These are phyloP conservation scores for Papilio gigon DNA, from an alignment of 2,888 invertebrate genomes.

Conservation along the genomic window DNA sequence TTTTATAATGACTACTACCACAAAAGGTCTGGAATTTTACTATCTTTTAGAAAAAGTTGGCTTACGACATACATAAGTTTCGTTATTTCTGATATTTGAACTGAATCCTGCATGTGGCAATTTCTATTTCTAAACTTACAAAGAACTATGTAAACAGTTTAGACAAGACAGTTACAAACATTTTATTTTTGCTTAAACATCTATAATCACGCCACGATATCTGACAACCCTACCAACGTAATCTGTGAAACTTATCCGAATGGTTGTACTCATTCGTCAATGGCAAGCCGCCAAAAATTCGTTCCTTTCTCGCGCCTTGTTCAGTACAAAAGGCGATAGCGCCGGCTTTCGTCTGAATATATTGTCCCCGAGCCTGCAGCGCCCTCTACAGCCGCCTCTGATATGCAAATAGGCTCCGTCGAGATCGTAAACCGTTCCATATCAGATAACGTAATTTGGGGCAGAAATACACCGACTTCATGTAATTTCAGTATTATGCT, in stretches of 20 bases:
- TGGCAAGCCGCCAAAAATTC: conserved; percentile 63
- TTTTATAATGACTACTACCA: no score
- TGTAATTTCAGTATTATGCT: conserved; percentile 48
- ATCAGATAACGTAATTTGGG: conserved; percentile 74
- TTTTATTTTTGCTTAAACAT: not conserved
- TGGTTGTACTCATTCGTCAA: conserved; percentile 32
- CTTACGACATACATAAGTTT: no score
- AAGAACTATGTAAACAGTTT: no score
- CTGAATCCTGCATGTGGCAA: no score
- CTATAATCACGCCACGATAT: not conserved
- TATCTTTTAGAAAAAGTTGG: no score
- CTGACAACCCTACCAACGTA: not conserved
- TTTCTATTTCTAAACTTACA: no score
- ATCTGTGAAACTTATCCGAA: conserved; percentile 22
- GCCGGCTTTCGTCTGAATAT: conserved; percentile 71
- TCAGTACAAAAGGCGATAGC: conserved; percentile 69
- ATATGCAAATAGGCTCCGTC: conserved; percentile 76
- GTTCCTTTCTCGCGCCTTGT: conserved; percentile 56
- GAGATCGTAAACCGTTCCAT: conserved; percentile 76
- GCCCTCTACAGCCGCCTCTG: conserved; percentile 64
- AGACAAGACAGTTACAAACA: no score
- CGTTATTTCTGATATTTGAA: no score
- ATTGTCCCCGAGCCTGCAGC: conserved; percentile 67
- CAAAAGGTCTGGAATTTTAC: no score
- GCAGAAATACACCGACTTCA: conserved; percentile 60